Conservation (phyloP, 1,140 invertebrate species). For the Anagrus nilaparvatae region DNA sequence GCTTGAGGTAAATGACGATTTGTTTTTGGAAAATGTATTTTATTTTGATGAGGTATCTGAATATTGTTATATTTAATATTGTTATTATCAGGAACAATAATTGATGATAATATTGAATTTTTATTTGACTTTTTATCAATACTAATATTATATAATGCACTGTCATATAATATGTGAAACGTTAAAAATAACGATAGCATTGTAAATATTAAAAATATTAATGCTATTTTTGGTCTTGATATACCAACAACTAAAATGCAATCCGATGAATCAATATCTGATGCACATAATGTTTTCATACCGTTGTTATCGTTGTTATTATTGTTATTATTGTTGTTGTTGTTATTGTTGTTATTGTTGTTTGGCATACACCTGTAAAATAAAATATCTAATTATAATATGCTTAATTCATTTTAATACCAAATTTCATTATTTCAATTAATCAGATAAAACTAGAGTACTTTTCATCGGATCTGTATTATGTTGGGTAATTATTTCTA, state of each 20-base stretch:
- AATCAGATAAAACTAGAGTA: no score
- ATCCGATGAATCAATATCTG: slow-evolving; percentile 65
- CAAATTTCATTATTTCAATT: no score
- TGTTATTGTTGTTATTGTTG: no score
- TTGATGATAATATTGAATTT: slow-evolving; percentile 17
- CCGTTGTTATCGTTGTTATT: no score
- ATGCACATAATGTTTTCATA: no score
- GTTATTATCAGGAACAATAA: no score
- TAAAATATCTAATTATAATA: no score
- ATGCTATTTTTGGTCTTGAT: slow-evolving; percentile 67
- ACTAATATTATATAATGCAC: slow-evolving; percentile 62
- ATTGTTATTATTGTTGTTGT: no score
- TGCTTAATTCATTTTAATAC: no score
- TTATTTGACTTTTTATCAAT: slow-evolving; percentile 22
- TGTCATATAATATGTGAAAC: slow-evolving; percentile 72
- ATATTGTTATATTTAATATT: no score
- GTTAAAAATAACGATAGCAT: slow-evolving; percentile 68
- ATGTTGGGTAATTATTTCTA: slow-evolving; percentile 4
- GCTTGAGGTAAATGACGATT: slow-evolving; percentile 57
- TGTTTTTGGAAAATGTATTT: slow-evolving; percentile 36
- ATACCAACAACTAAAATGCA: slow-evolving; percentile 69
- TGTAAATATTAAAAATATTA: slow-evolving; percentile 64
- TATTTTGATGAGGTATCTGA: slow-evolving; percentile 33
- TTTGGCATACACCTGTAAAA: slow-evolving; percentile 61
- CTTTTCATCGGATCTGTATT: not conserved